phyloP scores from a whole-genome alignment of 2,797 vertebrate species.

The Malacoraja senta region DNA sequence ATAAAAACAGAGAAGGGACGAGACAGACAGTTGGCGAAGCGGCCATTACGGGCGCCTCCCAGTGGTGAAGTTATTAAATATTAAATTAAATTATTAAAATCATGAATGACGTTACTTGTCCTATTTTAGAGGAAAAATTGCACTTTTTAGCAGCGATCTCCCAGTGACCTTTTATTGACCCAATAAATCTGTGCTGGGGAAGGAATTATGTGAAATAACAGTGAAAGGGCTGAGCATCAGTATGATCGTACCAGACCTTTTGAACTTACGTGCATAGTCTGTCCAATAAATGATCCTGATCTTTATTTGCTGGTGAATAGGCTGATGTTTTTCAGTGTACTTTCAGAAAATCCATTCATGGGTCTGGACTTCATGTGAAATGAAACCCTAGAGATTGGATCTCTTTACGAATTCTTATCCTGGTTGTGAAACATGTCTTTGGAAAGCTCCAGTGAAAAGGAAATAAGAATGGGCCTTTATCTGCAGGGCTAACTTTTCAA shows the following conservation, averaged over 20 bases:
- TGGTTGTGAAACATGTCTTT: conserved; percentile 42
- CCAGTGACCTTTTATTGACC: background rate
- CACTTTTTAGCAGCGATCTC: background rate
- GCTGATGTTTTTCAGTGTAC: conserved; percentile 37
- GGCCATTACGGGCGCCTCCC: too few relatives aligned
- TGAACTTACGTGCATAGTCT: conserved; percentile 33
- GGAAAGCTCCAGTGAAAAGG: conserved; percentile 43
- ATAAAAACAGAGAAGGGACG: too few relatives aligned
- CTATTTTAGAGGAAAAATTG: too few relatives aligned
- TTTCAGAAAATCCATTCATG: conserved; percentile 32
- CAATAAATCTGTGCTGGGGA: background rate
- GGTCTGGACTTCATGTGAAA: conserved; percentile 32
- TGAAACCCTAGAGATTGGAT: conserved; percentile 24
- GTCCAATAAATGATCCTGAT: conserved; percentile 1
- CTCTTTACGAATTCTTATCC: conserved; percentile 41
- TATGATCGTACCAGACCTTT: background rate
- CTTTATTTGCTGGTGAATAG: conserved; percentile 15
- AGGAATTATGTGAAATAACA: background rate
- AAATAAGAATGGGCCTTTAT: conserved; percentile 41
- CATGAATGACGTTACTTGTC: too few relatives aligned
- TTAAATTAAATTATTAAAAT: background rate
- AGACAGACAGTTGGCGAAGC: too few relatives aligned
- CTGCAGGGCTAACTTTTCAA: conserved; percentile 45
- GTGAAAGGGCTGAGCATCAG: background rate
- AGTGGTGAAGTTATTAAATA: too few relatives aligned